Evolutionary conservation across 1,140 invertebrate species (phyloP).

Genomic region (Elysia chlorotica): DNA sequence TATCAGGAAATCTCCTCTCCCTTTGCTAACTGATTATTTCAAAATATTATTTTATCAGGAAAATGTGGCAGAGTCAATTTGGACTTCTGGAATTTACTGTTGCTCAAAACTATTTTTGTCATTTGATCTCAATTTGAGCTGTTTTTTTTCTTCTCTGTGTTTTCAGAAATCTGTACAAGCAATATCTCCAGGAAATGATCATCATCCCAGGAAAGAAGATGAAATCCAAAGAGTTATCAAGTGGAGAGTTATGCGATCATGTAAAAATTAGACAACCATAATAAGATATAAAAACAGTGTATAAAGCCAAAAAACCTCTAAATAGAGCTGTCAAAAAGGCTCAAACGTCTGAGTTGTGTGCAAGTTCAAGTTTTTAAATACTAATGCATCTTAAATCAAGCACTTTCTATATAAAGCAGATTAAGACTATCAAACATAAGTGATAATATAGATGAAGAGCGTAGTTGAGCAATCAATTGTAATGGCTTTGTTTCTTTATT

Average conservation of each 20-base stretch:
- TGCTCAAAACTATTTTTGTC: neutral
- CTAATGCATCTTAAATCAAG: too few relatives aligned
- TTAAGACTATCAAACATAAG: too few relatives aligned
- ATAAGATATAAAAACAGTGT: too few relatives aligned
- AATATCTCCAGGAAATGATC: conserved; percentile 77
- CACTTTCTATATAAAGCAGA: too few relatives aligned
- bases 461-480: too few relatives aligned
- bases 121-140: neutral
- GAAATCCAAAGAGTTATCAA: conserved; percentile 62
- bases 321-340: too few relatives aligned
- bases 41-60: neutral
- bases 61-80: neutral
- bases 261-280: conserved; percentile 46
- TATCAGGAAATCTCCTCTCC: neutral
- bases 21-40: neutral
- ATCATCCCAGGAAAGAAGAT: conserved; percentile 59
- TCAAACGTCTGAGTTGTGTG: too few relatives aligned
- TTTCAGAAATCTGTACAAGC: conserved; percentile 58
- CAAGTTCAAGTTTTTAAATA: too few relatives aligned
- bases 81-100: neutral
- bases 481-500: too few relatives aligned
- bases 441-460: too few relatives aligned
- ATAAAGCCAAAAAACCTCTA: too few relatives aligned
- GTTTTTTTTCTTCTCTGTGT: neutral
- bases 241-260: conserved; percentile 57